A percentile compares a stretch with the other conserved stretches of the same genome.
These are phyloP conservation scores for Leptopilina myrica DNA, from an alignment of 2,888 invertebrate species.

Conservation along the genomic window DNA sequence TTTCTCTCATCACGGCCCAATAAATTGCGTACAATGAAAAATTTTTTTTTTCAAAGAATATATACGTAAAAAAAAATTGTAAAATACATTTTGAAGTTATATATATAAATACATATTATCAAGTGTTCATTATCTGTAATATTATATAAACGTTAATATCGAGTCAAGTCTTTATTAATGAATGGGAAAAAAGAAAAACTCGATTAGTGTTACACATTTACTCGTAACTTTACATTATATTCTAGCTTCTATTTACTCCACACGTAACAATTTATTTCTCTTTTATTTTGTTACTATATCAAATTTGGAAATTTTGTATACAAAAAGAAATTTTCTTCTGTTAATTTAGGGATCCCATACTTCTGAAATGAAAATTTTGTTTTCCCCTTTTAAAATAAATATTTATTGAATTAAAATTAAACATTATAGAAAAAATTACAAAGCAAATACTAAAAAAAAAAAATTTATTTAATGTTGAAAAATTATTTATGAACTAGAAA, in stretches of 20 bases:
- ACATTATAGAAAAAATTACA: too few relatives aligned
- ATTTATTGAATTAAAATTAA: too few relatives aligned
- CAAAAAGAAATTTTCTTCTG: neutral
- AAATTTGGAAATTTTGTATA: neutral
- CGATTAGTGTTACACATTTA: conserved; percentile 32
- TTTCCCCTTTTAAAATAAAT: neutral
- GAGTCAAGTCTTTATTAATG: neutral
- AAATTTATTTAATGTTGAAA: too few relatives aligned
- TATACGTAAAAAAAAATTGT: conserved; percentile 13
- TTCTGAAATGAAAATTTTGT: conserved; percentile 10
- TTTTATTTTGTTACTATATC: neutral
- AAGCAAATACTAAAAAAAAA: too few relatives aligned
- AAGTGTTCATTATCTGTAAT: conserved; percentile 32
- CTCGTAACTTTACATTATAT: conserved; percentile 35
- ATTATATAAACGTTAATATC: conserved; percentile 8
- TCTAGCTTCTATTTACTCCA: conserved; percentile 1
- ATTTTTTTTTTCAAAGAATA: neutral
- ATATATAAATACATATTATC: conserved; percentile 10
- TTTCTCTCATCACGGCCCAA: neutral
- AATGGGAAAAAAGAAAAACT: conserved; percentile 9
- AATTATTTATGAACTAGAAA: too few relatives aligned
- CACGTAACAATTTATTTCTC: neutral
- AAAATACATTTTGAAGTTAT: neutral
- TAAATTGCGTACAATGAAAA: neutral
- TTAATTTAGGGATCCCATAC: conserved; percentile 32